Evolutionary conservation across 2,113 vertebrate genomes (phyloP).

Genomic region (Hemiscyllium ocellatum): DNA sequence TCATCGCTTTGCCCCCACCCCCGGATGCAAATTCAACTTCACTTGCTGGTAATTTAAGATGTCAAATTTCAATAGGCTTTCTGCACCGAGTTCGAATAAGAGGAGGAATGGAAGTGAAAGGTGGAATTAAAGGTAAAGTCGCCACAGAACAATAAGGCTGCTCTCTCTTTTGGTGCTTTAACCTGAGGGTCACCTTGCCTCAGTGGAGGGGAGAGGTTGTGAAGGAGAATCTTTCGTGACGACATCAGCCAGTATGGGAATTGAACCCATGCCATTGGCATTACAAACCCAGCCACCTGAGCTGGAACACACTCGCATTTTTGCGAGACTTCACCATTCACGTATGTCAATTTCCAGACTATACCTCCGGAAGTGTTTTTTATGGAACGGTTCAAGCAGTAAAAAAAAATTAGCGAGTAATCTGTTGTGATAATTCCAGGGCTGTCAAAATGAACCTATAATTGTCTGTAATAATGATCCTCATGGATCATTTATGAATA

Average conservation of each 20-base stretch:
- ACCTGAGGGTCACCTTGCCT: too few species aligned
- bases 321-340: background rate
- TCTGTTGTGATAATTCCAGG: background rate
- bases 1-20: background rate
- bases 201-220: too few species aligned
- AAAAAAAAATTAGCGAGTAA: background rate
- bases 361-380: background rate
- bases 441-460: background rate
- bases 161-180: too few species aligned
- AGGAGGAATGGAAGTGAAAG: background rate
- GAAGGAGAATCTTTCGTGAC: too few species aligned
- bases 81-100: background rate
- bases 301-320: background rate
- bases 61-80: background rate
- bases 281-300: too few species aligned
- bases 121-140: too few species aligned
- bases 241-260: too few species aligned
- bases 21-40: background rate
- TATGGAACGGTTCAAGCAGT: background rate
- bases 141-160: too few species aligned
- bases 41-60: background rate
- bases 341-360: background rate
- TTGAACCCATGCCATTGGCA: too few species aligned
- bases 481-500: background rate
- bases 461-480: background rate